A percentile compares a stretch with the other conserved stretches of the same genome.
Evolutionary conservation across 2,113 vertebrate species (phyloP).

Genomic region (Tenrec ecaudatus): DNA sequence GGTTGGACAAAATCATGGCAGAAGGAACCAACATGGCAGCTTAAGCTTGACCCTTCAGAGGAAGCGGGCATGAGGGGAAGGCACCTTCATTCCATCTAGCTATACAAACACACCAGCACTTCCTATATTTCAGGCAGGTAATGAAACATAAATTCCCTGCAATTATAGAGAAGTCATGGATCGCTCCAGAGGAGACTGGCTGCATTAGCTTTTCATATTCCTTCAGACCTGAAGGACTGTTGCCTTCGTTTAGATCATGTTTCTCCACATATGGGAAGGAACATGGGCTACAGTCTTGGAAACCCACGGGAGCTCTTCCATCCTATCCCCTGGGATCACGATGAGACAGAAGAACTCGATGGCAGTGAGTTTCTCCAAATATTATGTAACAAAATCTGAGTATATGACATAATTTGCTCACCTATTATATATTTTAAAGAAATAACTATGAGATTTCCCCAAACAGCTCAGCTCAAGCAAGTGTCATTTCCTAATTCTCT

Average conservation of each 20-base stretch:
- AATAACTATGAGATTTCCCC: background rate
- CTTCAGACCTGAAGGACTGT: background rate
- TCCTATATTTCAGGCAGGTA: background rate
- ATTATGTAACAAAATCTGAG: background rate
- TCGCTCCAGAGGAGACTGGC: background rate
- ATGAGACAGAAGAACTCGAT: background rate
- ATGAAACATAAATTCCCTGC: slow-evolving; percentile 9
- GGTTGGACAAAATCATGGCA: background rate
- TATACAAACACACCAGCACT: background rate
- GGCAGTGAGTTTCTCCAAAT: background rate
- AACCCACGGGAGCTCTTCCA: too few species aligned
- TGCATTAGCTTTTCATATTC: background rate
- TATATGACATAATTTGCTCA: background rate
- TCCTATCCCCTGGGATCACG: too few species aligned
- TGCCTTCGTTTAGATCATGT: background rate
- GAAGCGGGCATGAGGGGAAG: background rate
- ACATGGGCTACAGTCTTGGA: too few species aligned
- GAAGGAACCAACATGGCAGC: background rate
- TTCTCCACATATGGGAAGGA: too few species aligned
- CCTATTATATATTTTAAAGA: slow-evolving; percentile 30
- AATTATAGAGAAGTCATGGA: slow-evolving; percentile 5
- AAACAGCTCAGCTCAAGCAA: background rate
- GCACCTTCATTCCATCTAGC: background rate
- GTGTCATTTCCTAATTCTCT: background rate
- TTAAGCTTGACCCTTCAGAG: background rate